Evolutionary conservation across 2,113 vertebrate species (phyloP).

Genomic region (Machaerirhynchus nigripectus): DNA sequence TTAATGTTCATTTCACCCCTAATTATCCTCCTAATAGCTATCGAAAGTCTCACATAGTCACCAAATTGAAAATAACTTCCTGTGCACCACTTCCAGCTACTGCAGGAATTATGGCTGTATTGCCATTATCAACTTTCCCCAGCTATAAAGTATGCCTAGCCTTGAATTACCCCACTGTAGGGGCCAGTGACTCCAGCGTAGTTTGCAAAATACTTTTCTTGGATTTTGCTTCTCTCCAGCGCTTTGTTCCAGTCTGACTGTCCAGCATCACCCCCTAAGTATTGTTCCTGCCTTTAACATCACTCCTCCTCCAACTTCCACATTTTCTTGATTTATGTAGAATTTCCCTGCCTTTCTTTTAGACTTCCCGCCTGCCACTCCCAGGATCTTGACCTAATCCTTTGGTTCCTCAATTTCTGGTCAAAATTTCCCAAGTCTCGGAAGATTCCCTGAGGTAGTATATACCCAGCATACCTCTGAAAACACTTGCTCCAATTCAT

Average conservation of each 20-base stretch:
- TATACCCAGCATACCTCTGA: not conserved
- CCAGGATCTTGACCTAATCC: not conserved
- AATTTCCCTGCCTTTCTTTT: not conserved
- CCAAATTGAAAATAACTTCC: constrained; percentile 64
- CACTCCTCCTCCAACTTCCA: not conserved
- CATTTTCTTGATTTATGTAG: not conserved
- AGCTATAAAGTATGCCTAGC: constrained; percentile 21
- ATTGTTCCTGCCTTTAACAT: not conserved
- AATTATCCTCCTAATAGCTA: constrained; percentile 69
- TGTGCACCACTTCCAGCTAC: constrained; percentile 34
- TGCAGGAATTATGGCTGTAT: constrained; percentile 44
- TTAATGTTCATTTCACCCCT: constrained; percentile 71
- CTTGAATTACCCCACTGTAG: constrained; percentile 3
- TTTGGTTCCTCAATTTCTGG: not conserved
- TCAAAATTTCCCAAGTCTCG: not conserved
- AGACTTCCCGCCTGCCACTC: not conserved
- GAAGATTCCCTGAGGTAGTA: not conserved
- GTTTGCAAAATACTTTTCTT: not conserved
- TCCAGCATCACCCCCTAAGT: not conserved
- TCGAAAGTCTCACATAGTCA: constrained; percentile 46
- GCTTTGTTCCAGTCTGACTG: not conserved
- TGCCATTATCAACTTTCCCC: constrained; percentile 59
- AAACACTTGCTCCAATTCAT: not conserved
- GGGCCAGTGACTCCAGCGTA: constrained; percentile 6
- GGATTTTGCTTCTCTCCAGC: not conserved